Evolutionary conservation across 2,888 invertebrate genomes (phyloP).

Genomic region (Acleris sparsana): DNA sequence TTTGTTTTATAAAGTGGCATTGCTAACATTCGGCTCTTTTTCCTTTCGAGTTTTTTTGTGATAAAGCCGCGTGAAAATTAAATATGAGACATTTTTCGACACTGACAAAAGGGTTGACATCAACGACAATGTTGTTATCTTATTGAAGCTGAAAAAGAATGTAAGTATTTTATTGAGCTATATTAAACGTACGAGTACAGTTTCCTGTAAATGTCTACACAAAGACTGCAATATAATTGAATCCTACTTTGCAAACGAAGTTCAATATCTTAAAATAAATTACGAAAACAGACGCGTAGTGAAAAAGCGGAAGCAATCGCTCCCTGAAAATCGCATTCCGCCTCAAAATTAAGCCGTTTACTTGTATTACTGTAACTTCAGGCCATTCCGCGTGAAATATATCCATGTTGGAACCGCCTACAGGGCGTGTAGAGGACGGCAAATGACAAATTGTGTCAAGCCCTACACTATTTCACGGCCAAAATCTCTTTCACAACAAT

Average conservation of each 20-base stretch:
- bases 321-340: not conserved
- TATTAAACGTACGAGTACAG: too few relatives aligned
- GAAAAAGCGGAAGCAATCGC: not conserved
- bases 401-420: slow-evolving; percentile 33
- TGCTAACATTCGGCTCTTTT: slow-evolving; percentile 14
- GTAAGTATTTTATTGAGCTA: too few relatives aligned
- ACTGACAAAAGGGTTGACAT: not conserved
- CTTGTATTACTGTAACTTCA: slow-evolving; percentile 20
- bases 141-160: not conserved
- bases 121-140: not conserved
- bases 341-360: slow-evolving; percentile 14
- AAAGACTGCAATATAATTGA: too few relatives aligned
- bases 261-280: too few relatives aligned
- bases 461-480: slow-evolving; percentile 19
- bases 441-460: slow-evolving; percentile 32
- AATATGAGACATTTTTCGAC: slow-evolving; percentile 3
- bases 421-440: slow-evolving; percentile 30
- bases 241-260: too few relatives aligned
- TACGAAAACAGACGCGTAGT: too few relatives aligned
- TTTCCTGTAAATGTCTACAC: too few relatives aligned
- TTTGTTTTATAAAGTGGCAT: slow-evolving; percentile 29
- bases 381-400: slow-evolving; percentile 32
- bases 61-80: slow-evolving; percentile 6
- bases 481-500: not conserved
- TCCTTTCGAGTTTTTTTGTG: slow-evolving; percentile 10